These are phyloP conservation scores for Sepioteuthis lessoniana DNA, from an alignment of 2,888 invertebrate species.

Conservation along the genomic window DNA sequence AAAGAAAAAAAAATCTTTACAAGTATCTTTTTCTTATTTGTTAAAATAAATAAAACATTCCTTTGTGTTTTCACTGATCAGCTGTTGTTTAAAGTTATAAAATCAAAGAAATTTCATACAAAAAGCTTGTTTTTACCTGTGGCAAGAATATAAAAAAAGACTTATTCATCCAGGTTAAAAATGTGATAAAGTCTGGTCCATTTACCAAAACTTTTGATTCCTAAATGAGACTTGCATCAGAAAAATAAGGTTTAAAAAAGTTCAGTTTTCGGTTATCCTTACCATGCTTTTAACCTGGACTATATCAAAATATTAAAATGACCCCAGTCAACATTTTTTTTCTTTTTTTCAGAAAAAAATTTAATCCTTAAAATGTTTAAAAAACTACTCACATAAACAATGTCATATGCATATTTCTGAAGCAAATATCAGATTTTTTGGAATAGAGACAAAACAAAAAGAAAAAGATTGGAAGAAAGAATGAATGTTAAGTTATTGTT, in stretches of 20 bases:
- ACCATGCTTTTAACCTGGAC: too few species aligned
- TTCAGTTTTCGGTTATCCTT: too few species aligned
- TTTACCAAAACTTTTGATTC: too few species aligned
- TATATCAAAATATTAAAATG: constrained; percentile 1
- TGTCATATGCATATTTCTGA: neutral
- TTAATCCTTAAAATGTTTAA: neutral
- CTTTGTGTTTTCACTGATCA: neutral
- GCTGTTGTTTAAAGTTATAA: neutral
- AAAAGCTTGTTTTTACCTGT: neutral
- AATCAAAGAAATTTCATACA: neutral
- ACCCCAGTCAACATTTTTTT: neutral
- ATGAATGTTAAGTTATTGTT: neutral
- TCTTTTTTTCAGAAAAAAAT: neutral
- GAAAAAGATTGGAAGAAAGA: neutral
- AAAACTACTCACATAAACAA: neutral
- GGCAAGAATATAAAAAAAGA: neutral
- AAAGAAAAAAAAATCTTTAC: neutral
- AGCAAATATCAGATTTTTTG: neutral
- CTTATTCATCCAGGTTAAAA: neutral
- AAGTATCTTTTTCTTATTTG: neutral
- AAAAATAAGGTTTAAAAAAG: too few species aligned
- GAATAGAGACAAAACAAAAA: neutral
- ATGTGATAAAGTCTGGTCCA: too few species aligned
- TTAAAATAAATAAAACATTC: neutral
- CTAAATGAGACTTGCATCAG: too few species aligned